Evolutionary conservation across 1,140 invertebrate species (phyloP).

Genomic region (Temnothorax nylanderi): DNA sequence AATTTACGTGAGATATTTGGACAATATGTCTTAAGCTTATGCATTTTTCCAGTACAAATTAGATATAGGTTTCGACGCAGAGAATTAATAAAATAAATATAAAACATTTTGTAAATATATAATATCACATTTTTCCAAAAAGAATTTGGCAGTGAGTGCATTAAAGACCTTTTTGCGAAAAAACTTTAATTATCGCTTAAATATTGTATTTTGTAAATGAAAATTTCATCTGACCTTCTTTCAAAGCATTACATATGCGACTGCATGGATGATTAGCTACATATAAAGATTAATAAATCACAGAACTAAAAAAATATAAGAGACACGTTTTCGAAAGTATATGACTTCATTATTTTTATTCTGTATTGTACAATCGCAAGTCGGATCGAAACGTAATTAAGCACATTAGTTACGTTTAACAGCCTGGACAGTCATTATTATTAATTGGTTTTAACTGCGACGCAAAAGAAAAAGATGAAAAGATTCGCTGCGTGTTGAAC

Average conservation of each 20-base stretch:
- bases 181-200: background rate
- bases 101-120: background rate
- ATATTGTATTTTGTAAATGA: background rate
- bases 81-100: background rate
- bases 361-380: background rate
- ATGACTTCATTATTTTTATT: background rate
- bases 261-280: background rate
- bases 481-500: background rate
- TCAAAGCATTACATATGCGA: background rate
- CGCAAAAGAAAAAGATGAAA: constrained; percentile 11
- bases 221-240: background rate
- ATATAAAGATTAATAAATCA: background rate
- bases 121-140: background rate
- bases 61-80: background rate
- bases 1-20: background rate
- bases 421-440: constrained; percentile 10
- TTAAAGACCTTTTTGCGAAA: background rate
- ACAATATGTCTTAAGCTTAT: background rate
- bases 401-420: constrained; percentile 6
- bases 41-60: background rate
- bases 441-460: constrained; percentile 46
- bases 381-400: constrained; percentile 42
- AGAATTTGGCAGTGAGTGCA: background rate
- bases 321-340: background rate
- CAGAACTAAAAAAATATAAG: background rate